phyloP scores from a whole-genome alignment of 2,888 invertebrate species.

The Latrodectus hesperus region DNA sequence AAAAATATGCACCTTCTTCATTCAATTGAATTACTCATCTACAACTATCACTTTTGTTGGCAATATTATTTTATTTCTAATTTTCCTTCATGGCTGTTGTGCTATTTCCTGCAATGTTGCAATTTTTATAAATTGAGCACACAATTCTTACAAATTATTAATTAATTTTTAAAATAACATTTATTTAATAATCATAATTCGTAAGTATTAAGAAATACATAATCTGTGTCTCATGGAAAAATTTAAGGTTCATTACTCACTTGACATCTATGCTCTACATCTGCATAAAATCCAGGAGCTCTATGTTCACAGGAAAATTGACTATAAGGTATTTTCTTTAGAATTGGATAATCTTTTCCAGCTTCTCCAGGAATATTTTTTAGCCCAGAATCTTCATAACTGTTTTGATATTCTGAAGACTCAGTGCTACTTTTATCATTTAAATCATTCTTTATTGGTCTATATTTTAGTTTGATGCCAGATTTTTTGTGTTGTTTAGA shows the following conservation, averaged over 20 bases:
- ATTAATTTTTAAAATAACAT: too few relatives aligned
- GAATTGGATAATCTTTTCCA: conserved; percentile 65
- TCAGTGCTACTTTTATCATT: background rate
- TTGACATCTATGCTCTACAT: conserved; percentile 62
- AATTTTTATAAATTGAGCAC: too few relatives aligned
- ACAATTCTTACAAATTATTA: too few relatives aligned
- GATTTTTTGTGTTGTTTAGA: conserved; percentile 18
- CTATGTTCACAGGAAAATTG: conserved; percentile 61
- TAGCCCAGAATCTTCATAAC: conserved; percentile 23
- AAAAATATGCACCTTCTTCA: too few relatives aligned
- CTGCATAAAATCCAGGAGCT: conserved; percentile 67
- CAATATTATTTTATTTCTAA: too few relatives aligned
- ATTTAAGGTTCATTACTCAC: conserved; percentile 27
- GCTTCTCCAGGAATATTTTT: conserved; percentile 64
- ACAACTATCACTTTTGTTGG: too few relatives aligned
- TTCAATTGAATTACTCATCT: too few relatives aligned
- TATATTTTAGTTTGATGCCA: conserved; percentile 24
- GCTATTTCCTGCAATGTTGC: too few relatives aligned
- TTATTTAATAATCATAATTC: too few relatives aligned
- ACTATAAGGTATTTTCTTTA: conserved; percentile 43
- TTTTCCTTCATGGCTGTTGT: too few relatives aligned
- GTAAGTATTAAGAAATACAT: too few relatives aligned
- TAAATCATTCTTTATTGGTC: conserved; percentile 39
- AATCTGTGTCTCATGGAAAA: too few relatives aligned
- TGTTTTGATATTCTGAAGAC: background rate